Evolutionary conservation across 2,113 vertebrate species (phyloP).

Genomic region (Brienomyrus longianalis): DNA sequence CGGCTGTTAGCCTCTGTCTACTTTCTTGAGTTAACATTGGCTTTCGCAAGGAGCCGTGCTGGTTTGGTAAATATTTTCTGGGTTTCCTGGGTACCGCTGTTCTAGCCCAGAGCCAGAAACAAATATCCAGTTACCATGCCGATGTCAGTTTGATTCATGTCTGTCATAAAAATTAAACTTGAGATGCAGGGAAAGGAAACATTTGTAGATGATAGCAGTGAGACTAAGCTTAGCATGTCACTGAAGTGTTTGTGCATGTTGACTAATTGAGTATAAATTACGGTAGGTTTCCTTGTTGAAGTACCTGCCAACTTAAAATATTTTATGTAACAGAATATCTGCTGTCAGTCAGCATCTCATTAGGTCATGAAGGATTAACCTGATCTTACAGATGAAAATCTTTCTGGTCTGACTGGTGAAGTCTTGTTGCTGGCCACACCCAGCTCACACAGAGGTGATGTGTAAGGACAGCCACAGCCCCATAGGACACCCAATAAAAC

Average conservation of each 20-base stretch:
- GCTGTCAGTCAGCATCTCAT: conserved; percentile 66
- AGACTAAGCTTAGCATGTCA: not conserved
- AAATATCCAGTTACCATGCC: conserved; percentile 29
- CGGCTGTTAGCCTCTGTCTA: not conserved
- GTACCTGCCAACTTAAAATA: not conserved
- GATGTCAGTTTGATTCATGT: conserved; percentile 31
- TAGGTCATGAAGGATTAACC: conserved; percentile 72
- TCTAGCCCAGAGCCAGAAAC: conserved; percentile 15
- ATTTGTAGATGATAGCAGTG: not conserved
- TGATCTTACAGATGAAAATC: conserved; percentile 46
- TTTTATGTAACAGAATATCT: conserved; percentile 12
- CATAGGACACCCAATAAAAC: conserved; percentile 28
- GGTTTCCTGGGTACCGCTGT: conserved; percentile 35
- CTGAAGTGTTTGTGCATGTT: not conserved
- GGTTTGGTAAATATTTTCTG: conserved; percentile 27
- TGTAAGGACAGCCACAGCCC: conserved; percentile 56
- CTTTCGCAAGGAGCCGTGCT: not conserved
- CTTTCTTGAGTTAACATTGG: not conserved
- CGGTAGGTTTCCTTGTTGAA: not conserved
- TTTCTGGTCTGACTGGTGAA: conserved; percentile 57
- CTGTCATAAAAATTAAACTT: not conserved
- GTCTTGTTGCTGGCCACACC: conserved; percentile 61
- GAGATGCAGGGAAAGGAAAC: conserved; percentile 14
- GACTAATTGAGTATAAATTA: conserved; percentile 4
- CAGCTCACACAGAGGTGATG: conserved; percentile 61